Conservation (phyloP, 2,888 invertebrate species). For the Cryptophagus acutangulus region DNA sequence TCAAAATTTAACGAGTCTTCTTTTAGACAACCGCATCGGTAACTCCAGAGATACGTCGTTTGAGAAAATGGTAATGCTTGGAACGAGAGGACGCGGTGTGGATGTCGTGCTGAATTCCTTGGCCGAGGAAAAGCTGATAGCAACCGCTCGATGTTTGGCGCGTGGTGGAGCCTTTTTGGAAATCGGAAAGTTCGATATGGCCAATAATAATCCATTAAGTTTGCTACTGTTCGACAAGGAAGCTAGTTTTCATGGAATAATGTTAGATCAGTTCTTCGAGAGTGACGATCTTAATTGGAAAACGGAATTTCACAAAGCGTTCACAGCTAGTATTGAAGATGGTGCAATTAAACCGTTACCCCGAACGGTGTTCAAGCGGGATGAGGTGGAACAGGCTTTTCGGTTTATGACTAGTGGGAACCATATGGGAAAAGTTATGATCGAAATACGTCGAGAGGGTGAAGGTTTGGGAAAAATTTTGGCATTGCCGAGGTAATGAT, state of each 20-base stretch:
- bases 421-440: conserved; percentile 71
- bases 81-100: conserved; percentile 83
- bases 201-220: conserved; percentile 58
- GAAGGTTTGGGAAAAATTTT: conserved; percentile 9
- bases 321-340: conserved; percentile 15
- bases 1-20: no score
- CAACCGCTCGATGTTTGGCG: conserved; percentile 60
- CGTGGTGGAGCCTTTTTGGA: conserved; percentile 69
- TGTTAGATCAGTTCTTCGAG: no score
- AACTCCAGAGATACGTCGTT: conserved; percentile 81
- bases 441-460: conserved; percentile 46
- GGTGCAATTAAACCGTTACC: conserved; percentile 68
- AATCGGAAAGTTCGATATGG: conserved; percentile 81
- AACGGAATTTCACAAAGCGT: conserved; percentile 9
- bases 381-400: conserved; percentile 70
- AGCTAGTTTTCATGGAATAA: conserved; percentile 70
- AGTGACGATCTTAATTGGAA: conserved; percentile 19
- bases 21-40: conserved; percentile 30
- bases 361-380: conserved; percentile 57
- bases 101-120: conserved; percentile 88
- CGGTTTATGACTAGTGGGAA: conserved; percentile 63
- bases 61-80: conserved; percentile 74
- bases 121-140: conserved; percentile 83
- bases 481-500: conserved; percentile 24
- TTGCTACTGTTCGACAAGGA: conserved; percentile 68